phyloP scores from a whole-genome alignment of 2,113 vertebrate genomes.

The Oriolus oriolus region DNA sequence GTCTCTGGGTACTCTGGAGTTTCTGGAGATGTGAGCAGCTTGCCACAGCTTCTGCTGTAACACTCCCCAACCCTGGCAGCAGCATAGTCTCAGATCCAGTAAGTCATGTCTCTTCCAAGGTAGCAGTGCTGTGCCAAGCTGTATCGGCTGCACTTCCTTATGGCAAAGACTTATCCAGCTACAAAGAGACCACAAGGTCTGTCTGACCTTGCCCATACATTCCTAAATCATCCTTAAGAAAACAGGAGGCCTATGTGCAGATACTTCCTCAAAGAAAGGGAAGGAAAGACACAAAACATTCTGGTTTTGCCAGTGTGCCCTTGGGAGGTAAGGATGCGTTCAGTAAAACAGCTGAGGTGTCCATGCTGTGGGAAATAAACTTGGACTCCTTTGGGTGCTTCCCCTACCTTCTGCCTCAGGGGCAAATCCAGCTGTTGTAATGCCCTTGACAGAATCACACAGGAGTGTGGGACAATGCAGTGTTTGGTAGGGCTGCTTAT shows the following conservation, averaged over 20 bases:
- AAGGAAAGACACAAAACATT: neutral
- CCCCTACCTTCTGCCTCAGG: neutral
- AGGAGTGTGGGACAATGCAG: neutral
- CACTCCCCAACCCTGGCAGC: neutral
- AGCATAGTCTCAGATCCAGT: neutral
- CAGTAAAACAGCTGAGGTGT: neutral
- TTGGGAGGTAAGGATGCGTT: neutral
- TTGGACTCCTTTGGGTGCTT: neutral
- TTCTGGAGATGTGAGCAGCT: neutral
- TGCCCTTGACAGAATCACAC: neutral
- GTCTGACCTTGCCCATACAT: neutral
- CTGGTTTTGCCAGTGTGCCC: neutral
- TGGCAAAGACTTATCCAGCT: neutral
- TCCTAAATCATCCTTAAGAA: neutral
- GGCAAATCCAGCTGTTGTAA: neutral
- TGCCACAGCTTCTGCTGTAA: neutral
- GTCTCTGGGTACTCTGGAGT: neutral
- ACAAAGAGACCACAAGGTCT: neutral
- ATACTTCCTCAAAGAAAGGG: neutral
- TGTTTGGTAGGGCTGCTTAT: neutral
- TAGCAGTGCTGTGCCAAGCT: neutral
- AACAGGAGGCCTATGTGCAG: neutral
- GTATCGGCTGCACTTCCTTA: neutral
- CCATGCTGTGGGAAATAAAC: neutral
- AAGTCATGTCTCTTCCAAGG: neutral